Conservation (phyloP, 2,797 vertebrate species). For the Myotis myotis region DNA sequence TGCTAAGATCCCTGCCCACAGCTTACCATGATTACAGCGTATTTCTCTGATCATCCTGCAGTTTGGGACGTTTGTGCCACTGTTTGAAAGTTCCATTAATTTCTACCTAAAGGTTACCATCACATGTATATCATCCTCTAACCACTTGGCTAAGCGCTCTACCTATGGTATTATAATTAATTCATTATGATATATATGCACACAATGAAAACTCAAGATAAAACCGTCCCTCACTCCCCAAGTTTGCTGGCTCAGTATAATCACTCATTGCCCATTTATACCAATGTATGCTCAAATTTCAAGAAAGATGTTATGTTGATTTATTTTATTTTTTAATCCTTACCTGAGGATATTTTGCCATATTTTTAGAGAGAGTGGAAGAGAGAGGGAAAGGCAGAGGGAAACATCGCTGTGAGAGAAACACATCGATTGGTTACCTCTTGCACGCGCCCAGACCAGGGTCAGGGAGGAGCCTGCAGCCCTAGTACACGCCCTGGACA, state of each 20-base stretch:
- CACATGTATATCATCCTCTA: neutral
- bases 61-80: neutral
- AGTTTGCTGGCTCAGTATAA: neutral
- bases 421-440: no score
- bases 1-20: fast-evolving
- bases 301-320: neutral
- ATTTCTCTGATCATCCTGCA: neutral
- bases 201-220: neutral
- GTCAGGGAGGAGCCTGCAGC: no score
- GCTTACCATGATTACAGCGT: neutral
- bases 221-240: neutral
- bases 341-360: no score
- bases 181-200: neutral
- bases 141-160: neutral
- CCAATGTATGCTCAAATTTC: neutral
- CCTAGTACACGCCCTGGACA: no score
- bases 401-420: no score
- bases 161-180: neutral
- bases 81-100: neutral
- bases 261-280: neutral
- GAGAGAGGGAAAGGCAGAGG: no score
- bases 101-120: neutral
- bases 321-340: no score
- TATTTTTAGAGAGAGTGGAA: no score
- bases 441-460: no score